These are phyloP conservation scores for human DNA, from an alignment of 2,113 vertebrate species.

Conservation along the genomic window DNA sequence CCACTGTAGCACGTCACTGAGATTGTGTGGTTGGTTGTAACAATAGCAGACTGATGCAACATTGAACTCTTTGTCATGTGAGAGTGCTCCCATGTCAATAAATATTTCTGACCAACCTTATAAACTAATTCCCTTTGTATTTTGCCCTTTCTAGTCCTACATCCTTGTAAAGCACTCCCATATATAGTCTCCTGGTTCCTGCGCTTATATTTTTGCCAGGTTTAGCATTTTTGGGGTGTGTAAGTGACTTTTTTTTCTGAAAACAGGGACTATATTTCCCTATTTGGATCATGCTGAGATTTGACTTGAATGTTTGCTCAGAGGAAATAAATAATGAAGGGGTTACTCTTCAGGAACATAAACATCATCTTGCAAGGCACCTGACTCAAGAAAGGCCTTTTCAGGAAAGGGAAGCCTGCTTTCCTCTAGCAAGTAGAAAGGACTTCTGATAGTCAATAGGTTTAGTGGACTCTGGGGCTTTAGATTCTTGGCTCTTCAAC, in stretches of 20 bases:
- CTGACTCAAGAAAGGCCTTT: not conserved
- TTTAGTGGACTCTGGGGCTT: not conserved
- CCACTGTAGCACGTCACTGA: not conserved
- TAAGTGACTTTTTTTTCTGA: not conserved
- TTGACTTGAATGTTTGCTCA: not conserved
- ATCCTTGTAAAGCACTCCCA: not conserved
- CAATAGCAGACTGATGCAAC: not conserved
- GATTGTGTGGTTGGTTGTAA: not conserved
- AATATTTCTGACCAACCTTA: not conserved
- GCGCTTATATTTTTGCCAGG: not conserved
- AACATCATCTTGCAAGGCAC: not conserved
- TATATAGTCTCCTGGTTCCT: not conserved
- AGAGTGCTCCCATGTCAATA: not conserved
- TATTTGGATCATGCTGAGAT: not conserved
- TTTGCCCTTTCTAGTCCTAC: not conserved
- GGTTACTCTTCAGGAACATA: not conserved
- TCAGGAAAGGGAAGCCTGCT: not conserved
- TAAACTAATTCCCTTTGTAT: not conserved
- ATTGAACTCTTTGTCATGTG: not conserved
- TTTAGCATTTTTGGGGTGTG: not conserved
- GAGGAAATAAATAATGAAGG: not conserved
- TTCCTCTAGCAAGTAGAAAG: not conserved
- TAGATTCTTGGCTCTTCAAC: not conserved
- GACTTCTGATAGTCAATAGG: not conserved
- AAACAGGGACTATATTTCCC: not conserved